Percentiles rank a stretch among this genome's conserved stretches.
Evolutionary conservation across 2,113 vertebrate genomes (phyloP).

Genomic region (Procapra przewalskii): DNA sequence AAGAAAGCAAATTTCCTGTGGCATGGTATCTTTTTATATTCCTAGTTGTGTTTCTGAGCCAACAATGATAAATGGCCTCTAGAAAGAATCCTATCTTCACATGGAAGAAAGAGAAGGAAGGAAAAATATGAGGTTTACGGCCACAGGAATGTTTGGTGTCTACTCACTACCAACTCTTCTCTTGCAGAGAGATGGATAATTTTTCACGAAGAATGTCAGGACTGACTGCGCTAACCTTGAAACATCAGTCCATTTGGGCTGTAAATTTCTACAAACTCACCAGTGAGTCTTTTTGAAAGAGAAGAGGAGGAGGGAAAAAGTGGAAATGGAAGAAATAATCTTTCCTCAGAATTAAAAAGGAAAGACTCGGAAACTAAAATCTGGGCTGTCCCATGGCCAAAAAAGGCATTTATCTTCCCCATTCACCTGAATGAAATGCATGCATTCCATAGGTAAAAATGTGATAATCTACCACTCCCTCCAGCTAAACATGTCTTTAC

Average conservation of each 20-base stretch:
- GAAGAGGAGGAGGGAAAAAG: background rate
- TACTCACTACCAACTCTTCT: slow-evolving; percentile 49
- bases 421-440: background rate
- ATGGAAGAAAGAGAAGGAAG: slow-evolving; percentile 4
- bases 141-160: slow-evolving; percentile 53
- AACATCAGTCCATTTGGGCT: slow-evolving; percentile 35
- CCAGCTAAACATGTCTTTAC: background rate
- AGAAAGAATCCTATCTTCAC: background rate
- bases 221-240: slow-evolving; percentile 66
- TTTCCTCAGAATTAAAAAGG: background rate
- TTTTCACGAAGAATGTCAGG: slow-evolving; percentile 68
- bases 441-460: background rate
- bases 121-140: slow-evolving; percentile 31
- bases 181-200: background rate
- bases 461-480: background rate
- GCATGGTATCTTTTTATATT: background rate
- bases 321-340: background rate
- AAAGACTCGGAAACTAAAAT: background rate
- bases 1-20: slow-evolving; percentile 8
- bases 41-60: slow-evolving; percentile 5
- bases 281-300: slow-evolving; percentile 31
- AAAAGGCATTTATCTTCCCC: background rate
- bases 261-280: slow-evolving; percentile 59
- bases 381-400: background rate
- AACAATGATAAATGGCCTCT: slow-evolving; percentile 2